Evolutionary conservation across 1,140 invertebrate species (phyloP).

Genomic region (Anoplolepis gracilipes): DNA sequence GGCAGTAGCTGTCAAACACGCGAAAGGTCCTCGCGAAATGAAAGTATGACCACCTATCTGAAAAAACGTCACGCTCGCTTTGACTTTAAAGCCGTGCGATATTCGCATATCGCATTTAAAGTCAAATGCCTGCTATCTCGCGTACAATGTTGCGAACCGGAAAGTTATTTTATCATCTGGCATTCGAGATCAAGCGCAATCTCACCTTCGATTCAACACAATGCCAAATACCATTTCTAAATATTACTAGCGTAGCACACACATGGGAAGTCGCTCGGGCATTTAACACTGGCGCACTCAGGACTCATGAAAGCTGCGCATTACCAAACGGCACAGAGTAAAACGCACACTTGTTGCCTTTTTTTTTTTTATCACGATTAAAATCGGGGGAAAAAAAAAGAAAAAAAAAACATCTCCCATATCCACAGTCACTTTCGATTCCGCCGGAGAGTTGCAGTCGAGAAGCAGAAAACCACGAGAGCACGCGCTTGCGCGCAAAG

Average conservation of each 20-base stretch:
- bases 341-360: too few relatives aligned
- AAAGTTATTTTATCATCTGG: background rate
- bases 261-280: background rate
- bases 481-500: conserved; percentile 59
- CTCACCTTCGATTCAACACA: too few relatives aligned
- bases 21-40: conserved; percentile 37
- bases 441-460: conserved; percentile 5
- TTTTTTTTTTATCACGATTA: too few relatives aligned
- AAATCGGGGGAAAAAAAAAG: too few relatives aligned
- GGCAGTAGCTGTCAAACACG: background rate
- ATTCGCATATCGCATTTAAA: background rate
- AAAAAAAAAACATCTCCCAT: too few relatives aligned
- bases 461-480: background rate
- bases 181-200: too few relatives aligned
- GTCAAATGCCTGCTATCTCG: background rate
- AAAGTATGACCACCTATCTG: conserved; percentile 7
- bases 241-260: background rate
- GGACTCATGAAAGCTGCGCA: background rate
- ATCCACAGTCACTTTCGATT: conserved; percentile 52
- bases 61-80: conserved; percentile 3
- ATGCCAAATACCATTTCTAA: background rate
- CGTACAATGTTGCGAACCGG: background rate
- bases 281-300: background rate
- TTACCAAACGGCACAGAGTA: background rate
- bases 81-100: background rate